phyloP scores from a whole-genome alignment of 1,140 invertebrate species.

The Pectinophora gossypiella region DNA sequence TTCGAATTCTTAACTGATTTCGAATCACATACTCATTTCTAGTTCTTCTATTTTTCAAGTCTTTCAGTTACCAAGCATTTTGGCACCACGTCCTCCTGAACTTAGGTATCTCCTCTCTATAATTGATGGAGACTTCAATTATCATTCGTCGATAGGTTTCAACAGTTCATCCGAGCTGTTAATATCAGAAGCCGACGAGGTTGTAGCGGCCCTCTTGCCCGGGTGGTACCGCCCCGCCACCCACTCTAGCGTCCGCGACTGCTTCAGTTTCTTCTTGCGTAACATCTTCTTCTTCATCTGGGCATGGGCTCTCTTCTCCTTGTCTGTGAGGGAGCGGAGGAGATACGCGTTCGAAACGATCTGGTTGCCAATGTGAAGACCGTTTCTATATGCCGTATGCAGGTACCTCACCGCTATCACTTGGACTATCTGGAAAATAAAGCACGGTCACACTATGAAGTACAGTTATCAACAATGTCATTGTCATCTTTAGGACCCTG shows the following conservation, averaged over 20 bases:
- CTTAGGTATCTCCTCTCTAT: too few species aligned
- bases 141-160: slow-evolving; percentile 56
- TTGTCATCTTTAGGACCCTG: background rate
- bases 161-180: slow-evolving; percentile 58
- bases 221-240: slow-evolving; percentile 40
- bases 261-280: slow-evolving; percentile 35
- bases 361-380: slow-evolving; percentile 49
- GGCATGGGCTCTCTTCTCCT: slow-evolving; percentile 19
- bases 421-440: slow-evolving; percentile 46
- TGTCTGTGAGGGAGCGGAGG: slow-evolving; percentile 43
- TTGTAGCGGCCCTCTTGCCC: too few species aligned
- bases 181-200: slow-evolving; percentile 38
- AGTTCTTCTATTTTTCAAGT: too few species aligned
- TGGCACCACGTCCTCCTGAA: too few species aligned
- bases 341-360: slow-evolving; percentile 51
- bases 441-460: background rate
- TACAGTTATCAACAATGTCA: background rate
- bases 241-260: slow-evolving; percentile 53
- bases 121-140: slow-evolving; percentile 7
- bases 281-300: slow-evolving; percentile 31
- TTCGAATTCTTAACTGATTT: too few species aligned
- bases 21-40: too few species aligned
- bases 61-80: too few species aligned
- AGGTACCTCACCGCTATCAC: slow-evolving; percentile 53
- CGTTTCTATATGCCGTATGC: slow-evolving; percentile 58